Evolutionary conservation across 1,140 invertebrate genomes (phyloP).

Genomic region (Atta texana): DNA sequence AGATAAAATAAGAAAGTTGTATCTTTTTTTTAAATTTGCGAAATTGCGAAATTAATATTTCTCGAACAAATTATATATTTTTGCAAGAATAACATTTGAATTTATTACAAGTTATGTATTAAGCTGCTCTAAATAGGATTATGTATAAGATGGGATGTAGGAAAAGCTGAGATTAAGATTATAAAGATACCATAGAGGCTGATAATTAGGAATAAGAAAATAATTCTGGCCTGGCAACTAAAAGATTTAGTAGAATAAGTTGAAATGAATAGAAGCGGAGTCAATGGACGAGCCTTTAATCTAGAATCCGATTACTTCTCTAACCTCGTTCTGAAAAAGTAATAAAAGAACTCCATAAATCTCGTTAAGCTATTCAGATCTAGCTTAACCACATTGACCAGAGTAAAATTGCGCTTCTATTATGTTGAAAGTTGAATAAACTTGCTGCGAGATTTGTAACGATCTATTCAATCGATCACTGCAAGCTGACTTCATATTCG

Average conservation of each 20-base stretch:
- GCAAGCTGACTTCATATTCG: conserved; percentile 11
- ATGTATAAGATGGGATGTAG: background rate
- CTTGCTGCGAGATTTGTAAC: background rate
- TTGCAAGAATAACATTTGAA: background rate
- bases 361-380: conserved; percentile 51
- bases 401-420: conserved; percentile 20
- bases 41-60: background rate
- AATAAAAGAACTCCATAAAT: conserved; percentile 49
- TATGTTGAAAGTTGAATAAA: conserved; percentile 25
- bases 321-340: conserved; percentile 49
- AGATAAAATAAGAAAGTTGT: background rate
- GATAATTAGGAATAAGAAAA: conserved; percentile 26
- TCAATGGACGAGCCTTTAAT: conserved; percentile 51
- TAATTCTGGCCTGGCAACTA: conserved; percentile 19
- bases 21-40: background rate
- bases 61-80: background rate
- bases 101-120: background rate
- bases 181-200: background rate
- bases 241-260: conserved; percentile 40
- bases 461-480: conserved; percentile 6
- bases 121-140: background rate
- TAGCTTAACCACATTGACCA: conserved; percentile 44
- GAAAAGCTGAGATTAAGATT: conserved; percentile 5
- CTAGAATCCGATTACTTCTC: conserved; percentile 57
- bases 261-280: conserved; percentile 22